Evolutionary conservation across 2,888 invertebrate species (phyloP), one percentile per base, ranked within the genome.

Genomic region (Trissolcus brochymenae): DNA sequence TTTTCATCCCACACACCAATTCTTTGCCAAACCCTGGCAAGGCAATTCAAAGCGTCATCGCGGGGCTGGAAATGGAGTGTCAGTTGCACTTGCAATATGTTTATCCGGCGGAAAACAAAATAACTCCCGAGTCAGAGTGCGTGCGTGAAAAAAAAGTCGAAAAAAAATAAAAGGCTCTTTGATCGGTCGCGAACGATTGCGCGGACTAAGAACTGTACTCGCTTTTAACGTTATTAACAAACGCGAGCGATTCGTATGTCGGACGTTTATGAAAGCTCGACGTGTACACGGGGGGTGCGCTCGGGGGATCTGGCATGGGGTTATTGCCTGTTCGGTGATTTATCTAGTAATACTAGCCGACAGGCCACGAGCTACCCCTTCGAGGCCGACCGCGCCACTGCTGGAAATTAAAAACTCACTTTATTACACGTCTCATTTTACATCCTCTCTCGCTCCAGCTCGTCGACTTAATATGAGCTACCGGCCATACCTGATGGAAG

Each of bases 271-370:
- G 81, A 81, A 82, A 81, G 80, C 75, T 79, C 76, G 68, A 77
- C 71, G 71, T 65, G 67, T 53, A 71, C 54, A 71, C 41, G 71
- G 51, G 61, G 64, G 51, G 51, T 29, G 66, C 51, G 73, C 71
- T 41, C 25, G 50, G 64, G 80, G 78, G 76, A 76, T 53, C 54
- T 78, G 82, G 84, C 82, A 84, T 84, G 86, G 84, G 87, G 88
- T 88, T 88, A 88, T 88, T 88, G 88, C 88, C 87, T 87, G 88
- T 88, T 87, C 87, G 88, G 88, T 88, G 88, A 88, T 88, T 88
- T 88, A 88, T 88, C 88, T 88, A 88, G 88, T 88, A 88, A 88
- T 88, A 88, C 88, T 88, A 85, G 87, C 85, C 86, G 88, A 88
- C 88, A 87, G 88, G 86, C 87, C 85, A 84, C 85, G 84, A 83